phyloP scores from a whole-genome alignment of 2,888 invertebrate species.

The Strigamia crassipes region DNA sequence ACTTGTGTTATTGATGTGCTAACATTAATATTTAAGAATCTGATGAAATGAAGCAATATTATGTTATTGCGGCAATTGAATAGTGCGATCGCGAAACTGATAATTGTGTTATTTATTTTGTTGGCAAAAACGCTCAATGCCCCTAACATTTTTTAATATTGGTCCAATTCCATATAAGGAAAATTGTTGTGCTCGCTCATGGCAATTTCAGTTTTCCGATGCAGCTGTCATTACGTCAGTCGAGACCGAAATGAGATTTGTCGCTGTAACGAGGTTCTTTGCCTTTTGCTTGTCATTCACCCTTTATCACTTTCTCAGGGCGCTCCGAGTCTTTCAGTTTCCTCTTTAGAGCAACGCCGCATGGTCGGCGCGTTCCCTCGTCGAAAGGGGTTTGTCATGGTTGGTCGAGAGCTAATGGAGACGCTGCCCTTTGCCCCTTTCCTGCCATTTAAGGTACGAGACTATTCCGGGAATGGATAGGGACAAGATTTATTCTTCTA shows the following conservation, averaged over 20 bases:
- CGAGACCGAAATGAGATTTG: conserved; percentile 29
- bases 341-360: not conserved
- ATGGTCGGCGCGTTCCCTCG: conserved; percentile 5
- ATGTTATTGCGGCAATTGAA: no score
- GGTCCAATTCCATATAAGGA: not conserved
- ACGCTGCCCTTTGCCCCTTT: conserved; percentile 39
- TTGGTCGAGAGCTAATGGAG: conserved; percentile 40
- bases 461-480: conserved; percentile 36
- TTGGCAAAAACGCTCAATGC: not conserved
- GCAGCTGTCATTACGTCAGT: conserved; percentile 40
- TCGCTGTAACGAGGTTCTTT: not conserved
- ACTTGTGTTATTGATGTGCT: not conserved
- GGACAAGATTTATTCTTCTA: conserved; percentile 34
- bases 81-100: no score
- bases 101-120: not conserved
- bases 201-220: conserved; percentile 35
- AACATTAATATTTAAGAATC: not conserved
- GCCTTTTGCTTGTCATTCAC: conserved; percentile 41
- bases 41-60: not conserved
- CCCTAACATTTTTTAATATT: not conserved
- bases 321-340: not conserved
- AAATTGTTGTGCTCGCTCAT: not conserved
- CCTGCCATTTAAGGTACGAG: conserved; percentile 35
- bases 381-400: conserved; percentile 35
- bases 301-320: conserved; percentile 29